phyloP scores from a whole-genome alignment of 2,113 vertebrate genomes.

The Podiceps cristatus region DNA sequence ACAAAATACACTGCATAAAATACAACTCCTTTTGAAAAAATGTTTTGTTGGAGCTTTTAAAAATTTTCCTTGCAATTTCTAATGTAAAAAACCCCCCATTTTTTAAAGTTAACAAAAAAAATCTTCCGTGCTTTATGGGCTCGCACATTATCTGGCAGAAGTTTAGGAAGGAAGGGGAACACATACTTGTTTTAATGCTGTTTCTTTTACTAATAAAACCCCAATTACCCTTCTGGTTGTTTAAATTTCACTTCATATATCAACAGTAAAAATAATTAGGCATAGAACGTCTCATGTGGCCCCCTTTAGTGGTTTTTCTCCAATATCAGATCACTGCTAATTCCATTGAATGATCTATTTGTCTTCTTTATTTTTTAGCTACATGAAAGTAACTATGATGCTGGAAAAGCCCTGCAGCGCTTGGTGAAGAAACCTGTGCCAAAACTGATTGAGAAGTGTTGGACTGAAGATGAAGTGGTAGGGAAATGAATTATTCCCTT shows the following conservation, averaged over 20 bases:
- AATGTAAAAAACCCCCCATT: not conserved
- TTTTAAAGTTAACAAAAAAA: not conserved
- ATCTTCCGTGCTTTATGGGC: not conserved
- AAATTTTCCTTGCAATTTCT: not conserved
- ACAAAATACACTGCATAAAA: not conserved
- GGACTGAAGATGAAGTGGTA: slow-evolving; percentile 99
- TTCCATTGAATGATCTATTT: slow-evolving; percentile 9
- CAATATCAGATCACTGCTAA: not conserved
- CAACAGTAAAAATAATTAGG: not conserved
- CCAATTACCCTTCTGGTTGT: not conserved
- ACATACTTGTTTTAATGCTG: not conserved
- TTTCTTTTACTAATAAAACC: not conserved
- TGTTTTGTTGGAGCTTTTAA: not conserved
- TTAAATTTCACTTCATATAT: not conserved
- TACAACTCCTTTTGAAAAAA: not conserved
- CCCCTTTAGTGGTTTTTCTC: not conserved
- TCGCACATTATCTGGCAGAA: not conserved
- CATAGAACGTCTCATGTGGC: not conserved
- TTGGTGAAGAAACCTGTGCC: slow-evolving; percentile 98
- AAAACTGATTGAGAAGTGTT: slow-evolving; percentile 98
- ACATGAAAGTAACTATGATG: slow-evolving; percentile 96
- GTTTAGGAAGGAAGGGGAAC: not conserved
- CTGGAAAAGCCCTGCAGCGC: slow-evolving; percentile 96
- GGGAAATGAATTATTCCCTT: slow-evolving; percentile 66
- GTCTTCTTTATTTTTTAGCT: slow-evolving; percentile 80